A percentile compares a stretch with the other conserved stretches of the same genome.
phyloP scores from a whole-genome alignment of 1,140 invertebrate species.

The Penaeus vannamei region DNA sequence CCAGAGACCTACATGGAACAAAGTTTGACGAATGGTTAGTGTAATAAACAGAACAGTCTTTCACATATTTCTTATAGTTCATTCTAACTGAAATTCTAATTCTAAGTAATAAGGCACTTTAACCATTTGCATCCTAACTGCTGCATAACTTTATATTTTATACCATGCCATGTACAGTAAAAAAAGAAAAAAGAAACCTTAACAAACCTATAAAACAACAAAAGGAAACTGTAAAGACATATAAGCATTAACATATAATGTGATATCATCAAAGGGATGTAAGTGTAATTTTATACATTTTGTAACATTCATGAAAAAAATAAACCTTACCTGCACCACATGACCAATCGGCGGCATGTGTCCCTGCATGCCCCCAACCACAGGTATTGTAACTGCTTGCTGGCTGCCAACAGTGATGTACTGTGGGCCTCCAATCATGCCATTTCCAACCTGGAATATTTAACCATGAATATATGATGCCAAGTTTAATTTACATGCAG shows the following conservation, averaged over 20 bases:
- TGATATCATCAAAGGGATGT: too few relatives aligned
- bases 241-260: too few relatives aligned
- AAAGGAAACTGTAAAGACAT: too few relatives aligned
- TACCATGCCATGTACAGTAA: too few relatives aligned
- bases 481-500: too few relatives aligned
- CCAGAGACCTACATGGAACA: slow-evolving; percentile 41
- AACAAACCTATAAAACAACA: too few relatives aligned
- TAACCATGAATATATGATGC: neutral
- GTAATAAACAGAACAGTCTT: neutral
- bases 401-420: slow-evolving; percentile 57
- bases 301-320: neutral
- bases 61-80: neutral
- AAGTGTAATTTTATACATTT: neutral
- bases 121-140: too few relatives aligned
- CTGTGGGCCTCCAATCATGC: slow-evolving; percentile 47
- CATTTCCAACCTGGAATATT: slow-evolving; percentile 47
- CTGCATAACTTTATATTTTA: too few relatives aligned
- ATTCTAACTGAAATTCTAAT: too few relatives aligned
- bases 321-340: slow-evolving; percentile 50
- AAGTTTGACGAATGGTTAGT: neutral
- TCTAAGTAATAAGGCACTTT: too few relatives aligned
- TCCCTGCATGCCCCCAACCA: slow-evolving; percentile 50
- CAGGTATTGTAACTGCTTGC: slow-evolving; percentile 55
- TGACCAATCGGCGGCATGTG: slow-evolving; percentile 56
- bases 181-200: too few relatives aligned